Evolutionary conservation across 2,888 invertebrate genomes (phyloP).

Genomic region (Limnephilus lunatus): DNA sequence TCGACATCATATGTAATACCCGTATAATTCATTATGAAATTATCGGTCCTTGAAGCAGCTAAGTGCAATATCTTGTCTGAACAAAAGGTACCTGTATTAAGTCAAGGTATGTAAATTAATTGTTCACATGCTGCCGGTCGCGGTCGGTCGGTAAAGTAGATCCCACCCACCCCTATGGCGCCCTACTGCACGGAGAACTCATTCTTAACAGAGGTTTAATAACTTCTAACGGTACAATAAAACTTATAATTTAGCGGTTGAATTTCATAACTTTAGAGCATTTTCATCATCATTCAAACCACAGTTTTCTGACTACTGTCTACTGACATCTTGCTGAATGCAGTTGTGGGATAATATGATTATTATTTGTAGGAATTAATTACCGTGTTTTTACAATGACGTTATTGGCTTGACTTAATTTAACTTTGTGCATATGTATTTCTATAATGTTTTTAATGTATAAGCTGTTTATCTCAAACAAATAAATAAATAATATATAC

Average conservation of each 20-base stretch:
- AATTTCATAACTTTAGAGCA: too few species aligned
- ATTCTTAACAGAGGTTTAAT: background rate
- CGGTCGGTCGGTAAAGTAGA: constrained; percentile 22
- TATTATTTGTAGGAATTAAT: too few species aligned
- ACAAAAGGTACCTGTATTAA: constrained; percentile 30
- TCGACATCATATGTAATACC: background rate
- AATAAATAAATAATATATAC: too few species aligned
- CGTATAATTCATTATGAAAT: background rate
- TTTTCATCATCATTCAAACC: too few species aligned
- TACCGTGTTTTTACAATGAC: too few species aligned
- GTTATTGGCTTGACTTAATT: too few species aligned
- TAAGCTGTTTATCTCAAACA: too few species aligned
- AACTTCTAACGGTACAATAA: background rate
- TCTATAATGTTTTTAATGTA: too few species aligned
- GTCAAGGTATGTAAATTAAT: constrained; percentile 33
- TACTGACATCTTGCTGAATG: too few species aligned
- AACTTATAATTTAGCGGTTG: background rate
- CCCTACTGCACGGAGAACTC: background rate
- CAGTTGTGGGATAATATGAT: too few species aligned
- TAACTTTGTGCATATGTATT: too few species aligned
- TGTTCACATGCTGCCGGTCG: background rate
- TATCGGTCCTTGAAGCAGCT: background rate
- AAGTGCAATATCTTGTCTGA: constrained; percentile 16
- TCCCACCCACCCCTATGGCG: background rate
- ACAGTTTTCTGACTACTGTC: too few species aligned